phyloP scores from a whole-genome alignment of 2,888 invertebrate species.

The Cephus nigrinus region DNA sequence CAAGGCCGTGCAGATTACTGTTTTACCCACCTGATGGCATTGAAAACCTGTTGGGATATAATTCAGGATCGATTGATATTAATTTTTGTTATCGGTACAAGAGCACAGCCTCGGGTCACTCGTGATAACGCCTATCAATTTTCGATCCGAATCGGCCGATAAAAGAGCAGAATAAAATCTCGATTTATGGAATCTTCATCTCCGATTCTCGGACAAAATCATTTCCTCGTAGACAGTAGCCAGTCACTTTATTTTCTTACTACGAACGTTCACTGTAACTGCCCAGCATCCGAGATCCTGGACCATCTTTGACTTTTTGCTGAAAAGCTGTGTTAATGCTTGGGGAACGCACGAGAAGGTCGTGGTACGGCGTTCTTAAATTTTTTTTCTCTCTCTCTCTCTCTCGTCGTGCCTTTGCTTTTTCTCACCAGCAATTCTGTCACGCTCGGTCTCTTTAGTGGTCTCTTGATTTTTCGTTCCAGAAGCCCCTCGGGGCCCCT shows the following conservation, averaged over 20 bases:
- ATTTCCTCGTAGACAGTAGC: not conserved
- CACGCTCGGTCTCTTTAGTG: not conserved
- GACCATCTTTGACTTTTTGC: not conserved
- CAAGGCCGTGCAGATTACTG: conserved; percentile 36
- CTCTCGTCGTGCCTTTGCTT: not conserved
- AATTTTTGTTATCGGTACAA: no score
- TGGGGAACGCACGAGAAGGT: not conserved
- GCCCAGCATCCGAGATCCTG: not conserved
- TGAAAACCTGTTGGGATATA: conserved; percentile 26
- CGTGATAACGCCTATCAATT: no score
- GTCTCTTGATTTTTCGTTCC: not conserved
- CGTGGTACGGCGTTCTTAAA: conserved; percentile 14
- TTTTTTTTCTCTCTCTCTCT: conserved; percentile 17
- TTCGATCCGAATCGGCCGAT: not conserved
- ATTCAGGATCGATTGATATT: conserved; percentile 16
- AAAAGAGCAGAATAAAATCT: not conserved
- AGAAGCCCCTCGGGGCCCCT: no score
- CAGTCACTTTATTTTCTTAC: not conserved
- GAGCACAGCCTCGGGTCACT: no score
- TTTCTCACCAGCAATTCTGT: not conserved
- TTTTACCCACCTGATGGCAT: conserved; percentile 25
- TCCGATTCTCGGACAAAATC: not conserved
- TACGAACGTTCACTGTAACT: not conserved
- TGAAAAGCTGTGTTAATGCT: not conserved
- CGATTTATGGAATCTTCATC: not conserved